Evolutionary conservation across 2,113 vertebrate species (phyloP), one percentile per base, ranked within the genome.

Genomic region (Hypanus sabinus): DNA sequence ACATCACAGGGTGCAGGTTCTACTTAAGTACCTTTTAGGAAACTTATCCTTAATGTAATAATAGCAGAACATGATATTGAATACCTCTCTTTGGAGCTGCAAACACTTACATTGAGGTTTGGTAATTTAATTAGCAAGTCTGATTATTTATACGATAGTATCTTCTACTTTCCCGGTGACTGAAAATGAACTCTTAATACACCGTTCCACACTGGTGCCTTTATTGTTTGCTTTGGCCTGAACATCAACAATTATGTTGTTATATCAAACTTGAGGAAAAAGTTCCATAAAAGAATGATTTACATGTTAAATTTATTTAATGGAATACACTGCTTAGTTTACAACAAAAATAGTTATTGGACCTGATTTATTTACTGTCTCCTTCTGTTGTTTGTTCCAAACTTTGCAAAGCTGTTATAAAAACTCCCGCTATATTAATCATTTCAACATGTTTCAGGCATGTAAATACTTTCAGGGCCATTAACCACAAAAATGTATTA

Each of bases 361-460:
- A n/a, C 33, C 24, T 91, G 87, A 62, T 57, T 91, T 65, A 62
- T 68, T 65, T 22, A 22, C 30, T 20, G 62, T 91, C 57, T 68
- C 68, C 68, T 65, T 22, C 16, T 91, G 87, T 68, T 91, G n/a
- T 65, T 91, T 91, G 60, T 91, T n/a, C 87, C 62, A 68, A 91
- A 91, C 30, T 46, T 46, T 91, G 24, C 33, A 68, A 57, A 27
- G 20, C 60, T 90, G 11, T 92, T 92, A 24, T 92, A n/a, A 38
- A 71, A 92, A 71, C 16, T 20, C 36, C 65, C 38, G 65, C 68
- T 14, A 33, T 20, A 38, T 68, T 71, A 46, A 73, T 0, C n/a
- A 71, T 71, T 92, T 71, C 65, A 92, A 46, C 83, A 87, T 92
- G 62, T 70, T 71, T 92, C 68, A 38, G 65, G 62, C 8, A 70